Percentiles rank a stretch among this genome's conserved stretches.
Conservation (phyloP, 2,888 invertebrate species). For the Malthinus flaveolus region DNA sequence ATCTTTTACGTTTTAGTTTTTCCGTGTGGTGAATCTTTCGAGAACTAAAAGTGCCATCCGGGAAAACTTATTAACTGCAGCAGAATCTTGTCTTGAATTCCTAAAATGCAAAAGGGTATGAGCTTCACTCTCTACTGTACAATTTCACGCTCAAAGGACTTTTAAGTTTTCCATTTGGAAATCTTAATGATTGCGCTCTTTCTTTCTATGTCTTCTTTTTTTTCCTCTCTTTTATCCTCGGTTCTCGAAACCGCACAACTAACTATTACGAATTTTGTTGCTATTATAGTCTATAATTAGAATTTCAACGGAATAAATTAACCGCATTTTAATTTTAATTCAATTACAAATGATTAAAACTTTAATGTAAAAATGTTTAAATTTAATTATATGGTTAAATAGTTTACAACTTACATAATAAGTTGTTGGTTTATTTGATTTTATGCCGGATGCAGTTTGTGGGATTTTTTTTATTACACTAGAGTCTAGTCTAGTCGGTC, state of each 20-base stretch:
- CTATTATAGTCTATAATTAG: no score
- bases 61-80: conserved; percentile 23
- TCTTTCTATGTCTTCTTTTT: neutral
- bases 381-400: no score
- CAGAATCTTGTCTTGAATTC: conserved; percentile 15
- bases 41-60: neutral
- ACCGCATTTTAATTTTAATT: no score
- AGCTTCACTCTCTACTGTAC: conserved; percentile 8
- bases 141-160: conserved; percentile 26
- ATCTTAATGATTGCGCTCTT: conserved; percentile 12
- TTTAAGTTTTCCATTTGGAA: conserved; percentile 23
- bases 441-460: no score
- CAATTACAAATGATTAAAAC: no score
- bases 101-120: conserved; percentile 22
- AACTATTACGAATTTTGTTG: neutral
- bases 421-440: no score
- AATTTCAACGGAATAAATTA: no score
- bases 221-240: neutral
- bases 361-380: no score
- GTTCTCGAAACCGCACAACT: neutral
- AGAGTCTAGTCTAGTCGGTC: no score
- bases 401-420: no score
- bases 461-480: no score
- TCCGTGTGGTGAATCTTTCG: conserved; percentile 3
- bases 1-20: conserved; percentile 1